phyloP scores from a whole-genome alignment of 64 coral and sea anemone species.

The Stichodactyla helianthus region DNA sequence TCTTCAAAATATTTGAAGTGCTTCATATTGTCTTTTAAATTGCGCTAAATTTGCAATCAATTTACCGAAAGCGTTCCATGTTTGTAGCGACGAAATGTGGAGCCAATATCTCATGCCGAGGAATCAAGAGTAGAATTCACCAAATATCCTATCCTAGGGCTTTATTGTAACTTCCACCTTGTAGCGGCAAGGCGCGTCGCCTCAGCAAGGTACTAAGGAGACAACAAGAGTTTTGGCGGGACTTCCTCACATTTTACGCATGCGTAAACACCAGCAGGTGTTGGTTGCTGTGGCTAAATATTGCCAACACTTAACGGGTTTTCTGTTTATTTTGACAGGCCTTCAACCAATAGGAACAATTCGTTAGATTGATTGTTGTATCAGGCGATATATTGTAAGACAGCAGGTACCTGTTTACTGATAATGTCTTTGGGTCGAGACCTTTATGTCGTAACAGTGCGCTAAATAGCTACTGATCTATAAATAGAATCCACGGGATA shows the following conservation, averaged over 20 bases:
- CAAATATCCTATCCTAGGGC: neutral
- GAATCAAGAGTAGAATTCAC: neutral
- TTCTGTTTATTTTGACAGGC: neutral
- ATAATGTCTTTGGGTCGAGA: slow-evolving; percentile 5
- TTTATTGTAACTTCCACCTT: neutral
- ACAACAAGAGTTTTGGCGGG: slow-evolving; percentile 11
- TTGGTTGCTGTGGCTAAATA: neutral
- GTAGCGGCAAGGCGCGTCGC: slow-evolving; percentile 39
- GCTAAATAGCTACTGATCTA: neutral
- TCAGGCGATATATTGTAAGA: slow-evolving; percentile 6
- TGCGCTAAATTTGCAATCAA: slow-evolving; percentile 21
- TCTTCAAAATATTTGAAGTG: neutral
- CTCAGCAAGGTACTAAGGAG: slow-evolving; percentile 4
- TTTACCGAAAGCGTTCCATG: neutral
- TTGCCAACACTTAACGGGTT: slow-evolving; percentile 21
- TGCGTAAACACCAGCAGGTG: slow-evolving; percentile 9
- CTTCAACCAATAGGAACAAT: slow-evolving; percentile 8
- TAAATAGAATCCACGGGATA: neutral
- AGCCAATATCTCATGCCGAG: neutral
- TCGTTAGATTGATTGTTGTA: neutral
- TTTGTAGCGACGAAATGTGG: neutral
- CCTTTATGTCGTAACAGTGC: neutral
- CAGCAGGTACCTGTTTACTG: neutral
- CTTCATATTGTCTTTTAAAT: slow-evolving; percentile 16
- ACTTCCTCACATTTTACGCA: neutral